Percentiles rank a stretch among this genome's conserved stretches.
phyloP scores from a whole-genome alignment of 2,888 invertebrate species.

The Isotomurus palustris region DNA sequence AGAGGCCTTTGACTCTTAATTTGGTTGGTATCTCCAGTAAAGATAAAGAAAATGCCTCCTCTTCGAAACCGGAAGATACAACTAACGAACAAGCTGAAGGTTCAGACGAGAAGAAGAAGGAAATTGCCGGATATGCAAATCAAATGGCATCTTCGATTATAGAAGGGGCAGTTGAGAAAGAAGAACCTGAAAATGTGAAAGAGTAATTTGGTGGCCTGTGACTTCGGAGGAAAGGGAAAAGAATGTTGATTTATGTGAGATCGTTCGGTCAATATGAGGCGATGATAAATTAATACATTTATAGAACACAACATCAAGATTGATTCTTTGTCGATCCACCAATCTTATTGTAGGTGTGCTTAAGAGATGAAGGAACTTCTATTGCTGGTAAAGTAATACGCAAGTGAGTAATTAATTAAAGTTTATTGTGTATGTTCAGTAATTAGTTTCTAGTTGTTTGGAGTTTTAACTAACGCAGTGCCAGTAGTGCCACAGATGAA shows the following conservation, averaged over 20 bases:
- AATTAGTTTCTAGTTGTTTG: too few species aligned
- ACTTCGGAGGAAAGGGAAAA: too few species aligned
- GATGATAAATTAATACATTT: not conserved
- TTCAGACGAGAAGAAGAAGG: conserved; percentile 18
- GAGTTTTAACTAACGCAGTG: too few species aligned
- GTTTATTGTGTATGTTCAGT: too few species aligned
- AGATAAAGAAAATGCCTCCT: too few species aligned
- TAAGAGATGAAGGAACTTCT: not conserved
- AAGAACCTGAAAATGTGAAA: conserved; percentile 1
- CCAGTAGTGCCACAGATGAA: too few species aligned
- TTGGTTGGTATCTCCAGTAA: conserved; percentile 17
- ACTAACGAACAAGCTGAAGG: conserved; percentile 9
- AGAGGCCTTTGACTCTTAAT: conserved; percentile 29
- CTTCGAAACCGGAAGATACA: conserved; percentile 3
- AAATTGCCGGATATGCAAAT: conserved; percentile 38
- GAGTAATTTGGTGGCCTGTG: not conserved
- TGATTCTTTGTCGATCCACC: too few species aligned
- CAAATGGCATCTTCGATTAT: conserved; percentile 39
- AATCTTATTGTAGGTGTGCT: not conserved
- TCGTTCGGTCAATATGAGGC: too few species aligned
- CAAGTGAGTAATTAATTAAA: not conserved
- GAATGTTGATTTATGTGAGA: too few species aligned
- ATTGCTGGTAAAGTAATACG: not conserved
- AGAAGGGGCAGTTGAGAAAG: conserved; percentile 31
- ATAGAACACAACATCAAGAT: not conserved